A percentile compares a stretch with the other conserved stretches of the same genome.
Conservation (phyloP, 2,888 invertebrate genomes). For the Morpho helenor region DNA sequence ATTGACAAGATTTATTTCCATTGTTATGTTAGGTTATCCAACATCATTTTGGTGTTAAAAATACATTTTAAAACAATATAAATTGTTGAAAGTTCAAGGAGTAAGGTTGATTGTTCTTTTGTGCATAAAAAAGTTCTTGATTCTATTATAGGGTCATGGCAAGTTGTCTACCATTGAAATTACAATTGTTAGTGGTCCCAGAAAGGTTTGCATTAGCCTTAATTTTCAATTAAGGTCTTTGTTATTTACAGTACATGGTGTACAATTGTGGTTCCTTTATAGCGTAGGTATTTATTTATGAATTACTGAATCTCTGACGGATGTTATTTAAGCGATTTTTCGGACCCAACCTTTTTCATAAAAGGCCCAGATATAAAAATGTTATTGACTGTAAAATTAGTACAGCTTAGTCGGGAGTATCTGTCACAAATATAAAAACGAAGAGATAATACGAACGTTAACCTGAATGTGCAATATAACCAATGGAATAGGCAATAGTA, state of each 20-base stretch:
- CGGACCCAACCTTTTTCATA: no score
- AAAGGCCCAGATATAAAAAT: no score
- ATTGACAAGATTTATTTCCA: conserved; percentile 3
- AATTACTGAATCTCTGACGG: no score
- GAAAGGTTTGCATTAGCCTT: conserved; percentile 15
- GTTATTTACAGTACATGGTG: not conserved
- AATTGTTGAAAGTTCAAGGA: conserved; percentile 6
- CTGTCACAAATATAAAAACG: no score
- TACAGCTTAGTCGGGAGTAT: no score
- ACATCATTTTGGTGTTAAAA: conserved; percentile 3
- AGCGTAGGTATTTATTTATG: no score
- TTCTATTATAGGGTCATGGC: conserved; percentile 14
- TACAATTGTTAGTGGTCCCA: conserved; percentile 12
- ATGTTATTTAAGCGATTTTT: no score
- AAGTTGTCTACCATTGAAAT: conserved; percentile 5
- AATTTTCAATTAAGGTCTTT: conserved; percentile 18
- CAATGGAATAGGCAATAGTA: no score
- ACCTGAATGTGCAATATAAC: no score
- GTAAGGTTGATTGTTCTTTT: conserved; percentile 3
- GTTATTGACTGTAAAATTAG: no score
- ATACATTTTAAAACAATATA: conserved; percentile 14
- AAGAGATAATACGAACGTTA: no score
- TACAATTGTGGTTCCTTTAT: no score
- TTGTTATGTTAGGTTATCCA: conserved; percentile 2
- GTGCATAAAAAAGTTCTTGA: conserved; percentile 1